Evolutionary conservation across 2,888 invertebrate species (phyloP).

Genomic region (Cantharis rufa): DNA sequence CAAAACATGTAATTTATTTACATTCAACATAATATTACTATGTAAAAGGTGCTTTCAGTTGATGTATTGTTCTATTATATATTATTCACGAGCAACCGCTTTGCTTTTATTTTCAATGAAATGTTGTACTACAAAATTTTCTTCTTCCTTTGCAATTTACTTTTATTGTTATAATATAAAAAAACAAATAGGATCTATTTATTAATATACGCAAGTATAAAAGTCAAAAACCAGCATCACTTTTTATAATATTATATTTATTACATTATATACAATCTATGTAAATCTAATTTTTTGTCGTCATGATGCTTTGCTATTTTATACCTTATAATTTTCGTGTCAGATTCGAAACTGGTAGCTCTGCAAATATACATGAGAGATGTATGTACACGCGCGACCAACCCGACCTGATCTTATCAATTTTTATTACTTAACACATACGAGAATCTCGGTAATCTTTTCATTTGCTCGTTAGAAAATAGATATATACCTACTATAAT

Average conservation of each 20-base stretch:
- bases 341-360: not conserved
- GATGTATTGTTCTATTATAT: slow-evolving; percentile 17
- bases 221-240: not conserved
- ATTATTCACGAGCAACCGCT: not conserved
- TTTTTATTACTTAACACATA: not conserved
- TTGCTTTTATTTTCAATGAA: slow-evolving; percentile 12
- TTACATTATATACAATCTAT: no score
- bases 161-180: not conserved
- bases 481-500: not conserved
- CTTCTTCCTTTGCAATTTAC: not conserved
- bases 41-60: slow-evolving; percentile 14
- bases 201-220: not conserved
- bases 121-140: slow-evolving; percentile 6
- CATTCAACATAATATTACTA: slow-evolving; percentile 14
- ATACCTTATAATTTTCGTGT: not conserved
- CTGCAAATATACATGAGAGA: not conserved
- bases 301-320: no score
- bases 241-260: not conserved
- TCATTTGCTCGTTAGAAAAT: not conserved
- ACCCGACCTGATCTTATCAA: not conserved
- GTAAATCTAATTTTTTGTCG: no score
- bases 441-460: not conserved
- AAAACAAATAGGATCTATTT: not conserved
- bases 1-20: slow-evolving; percentile 16
- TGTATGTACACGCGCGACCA: not conserved